A percentile compares a stretch with the other conserved stretches of the same genome.
Evolutionary conservation across 1,140 invertebrate genomes (phyloP).

Genomic region (Cyphomyrmex costatus): DNA sequence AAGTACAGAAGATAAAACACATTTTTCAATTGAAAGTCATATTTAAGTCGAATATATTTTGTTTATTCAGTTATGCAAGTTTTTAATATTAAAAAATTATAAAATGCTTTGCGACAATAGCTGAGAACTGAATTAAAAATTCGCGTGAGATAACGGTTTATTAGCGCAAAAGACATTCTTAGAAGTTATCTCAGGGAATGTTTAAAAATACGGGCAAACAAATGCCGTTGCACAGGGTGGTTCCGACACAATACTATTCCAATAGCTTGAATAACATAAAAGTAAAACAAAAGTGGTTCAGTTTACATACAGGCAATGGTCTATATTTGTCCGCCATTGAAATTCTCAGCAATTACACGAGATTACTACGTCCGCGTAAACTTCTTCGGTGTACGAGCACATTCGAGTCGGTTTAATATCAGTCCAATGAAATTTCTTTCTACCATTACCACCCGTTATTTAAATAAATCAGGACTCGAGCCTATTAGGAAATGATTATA

Average conservation of each 20-base stretch:
- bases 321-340: slow-evolving; percentile 4
- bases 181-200: background rate
- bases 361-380: slow-evolving; percentile 9
- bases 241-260: background rate
- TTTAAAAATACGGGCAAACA: slow-evolving; percentile 13
- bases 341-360: slow-evolving; percentile 44
- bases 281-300: slow-evolving; percentile 48
- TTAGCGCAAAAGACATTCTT: background rate
- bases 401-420: slow-evolving; percentile 29
- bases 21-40: background rate
- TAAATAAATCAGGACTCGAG: slow-evolving; percentile 30
- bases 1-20: background rate
- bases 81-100: background rate
- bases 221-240: background rate
- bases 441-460: slow-evolving; percentile 11
- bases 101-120: background rate
- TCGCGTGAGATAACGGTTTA: background rate
- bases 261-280: slow-evolving; percentile 40
- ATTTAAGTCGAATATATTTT: background rate
- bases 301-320: background rate
- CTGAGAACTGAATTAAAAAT: slow-evolving; percentile 11
- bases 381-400: slow-evolving; percentile 20
- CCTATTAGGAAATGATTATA: background rate
- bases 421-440: slow-evolving; percentile 32
- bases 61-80: background rate